phyloP scores from a whole-genome alignment of 2,797 vertebrate species.

The Argya squamiceps region DNA sequence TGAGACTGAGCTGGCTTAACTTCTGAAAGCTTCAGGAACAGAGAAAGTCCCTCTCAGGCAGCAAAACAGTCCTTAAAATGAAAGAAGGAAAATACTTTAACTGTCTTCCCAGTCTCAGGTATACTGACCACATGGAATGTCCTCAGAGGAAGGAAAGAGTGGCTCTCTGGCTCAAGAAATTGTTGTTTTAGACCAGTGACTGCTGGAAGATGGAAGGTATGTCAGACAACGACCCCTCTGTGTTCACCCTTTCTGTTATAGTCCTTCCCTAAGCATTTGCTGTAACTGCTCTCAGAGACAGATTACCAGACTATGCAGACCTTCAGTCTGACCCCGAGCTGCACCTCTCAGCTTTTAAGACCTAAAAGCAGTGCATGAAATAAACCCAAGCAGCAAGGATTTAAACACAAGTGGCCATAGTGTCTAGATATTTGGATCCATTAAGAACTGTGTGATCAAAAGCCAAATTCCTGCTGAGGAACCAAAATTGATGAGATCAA shows the following conservation, averaged over 20 bases:
- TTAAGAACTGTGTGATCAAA: slow-evolving; percentile 40
- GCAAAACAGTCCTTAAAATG: background rate
- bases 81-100: background rate
- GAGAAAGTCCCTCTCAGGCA: background rate
- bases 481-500: slow-evolving; percentile 49
- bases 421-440: slow-evolving; percentile 38
- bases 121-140: background rate
- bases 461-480: slow-evolving; percentile 41
- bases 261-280: background rate
- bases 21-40: background rate
- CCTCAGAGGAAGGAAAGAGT: background rate
- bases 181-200: background rate
- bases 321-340: background rate
- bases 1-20: background rate
- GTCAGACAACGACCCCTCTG: background rate
- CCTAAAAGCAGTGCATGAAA: slow-evolving; percentile 41
- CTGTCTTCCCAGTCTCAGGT: background rate
- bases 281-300: background rate
- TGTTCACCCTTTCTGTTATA: background rate
- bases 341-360: slow-evolving; percentile 39
- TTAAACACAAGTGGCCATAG: slow-evolving; percentile 37
- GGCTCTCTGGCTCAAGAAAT: background rate
- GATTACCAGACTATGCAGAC: slow-evolving; percentile 28
- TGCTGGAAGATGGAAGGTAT: background rate
- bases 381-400: slow-evolving; percentile 36